Percentiles rank a stretch among this genome's conserved stretches.
Conservation (phyloP, 2,888 invertebrate genomes). For the Dolomedes plantarius region DNA sequence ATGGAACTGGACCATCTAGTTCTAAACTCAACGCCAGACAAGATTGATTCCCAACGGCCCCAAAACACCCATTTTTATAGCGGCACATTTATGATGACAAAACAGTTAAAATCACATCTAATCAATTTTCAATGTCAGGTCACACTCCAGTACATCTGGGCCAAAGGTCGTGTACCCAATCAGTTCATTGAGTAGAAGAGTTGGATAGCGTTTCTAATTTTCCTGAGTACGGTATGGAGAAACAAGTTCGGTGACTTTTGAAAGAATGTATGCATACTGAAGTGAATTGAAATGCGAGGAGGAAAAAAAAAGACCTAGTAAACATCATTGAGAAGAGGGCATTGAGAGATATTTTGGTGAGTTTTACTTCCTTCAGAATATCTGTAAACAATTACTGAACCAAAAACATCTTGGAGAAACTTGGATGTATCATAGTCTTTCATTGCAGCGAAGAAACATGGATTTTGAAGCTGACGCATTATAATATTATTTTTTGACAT, state of each 20-base stretch:
- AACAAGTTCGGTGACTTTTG: not conserved
- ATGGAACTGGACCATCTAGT: no score
- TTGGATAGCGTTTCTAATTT: not conserved
- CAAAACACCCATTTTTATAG: constrained; percentile 32
- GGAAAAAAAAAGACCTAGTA: no score
- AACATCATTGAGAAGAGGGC: no score
- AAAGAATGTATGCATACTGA: not conserved
- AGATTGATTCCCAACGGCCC: not conserved
- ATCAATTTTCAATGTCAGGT: constrained; percentile 17
- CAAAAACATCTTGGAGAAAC: no score
- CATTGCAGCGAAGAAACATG: no score
- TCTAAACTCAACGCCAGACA: not conserved
- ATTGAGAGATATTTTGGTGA: no score
- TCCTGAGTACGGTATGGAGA: not conserved
- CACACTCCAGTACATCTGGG: constrained; percentile 23
- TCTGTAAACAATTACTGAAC: no score
- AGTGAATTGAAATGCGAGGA: no score
- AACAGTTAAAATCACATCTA: not conserved
- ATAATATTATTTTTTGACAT: no score
- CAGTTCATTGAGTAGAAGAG: not conserved
- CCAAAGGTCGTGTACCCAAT: constrained; percentile 41
- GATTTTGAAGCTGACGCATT: no score
- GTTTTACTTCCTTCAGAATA: no score
- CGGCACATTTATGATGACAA: constrained; percentile 2
- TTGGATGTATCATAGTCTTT: no score